phyloP scores from a whole-genome alignment of 2,888 invertebrate species.

The Nymphalis polychloros region DNA sequence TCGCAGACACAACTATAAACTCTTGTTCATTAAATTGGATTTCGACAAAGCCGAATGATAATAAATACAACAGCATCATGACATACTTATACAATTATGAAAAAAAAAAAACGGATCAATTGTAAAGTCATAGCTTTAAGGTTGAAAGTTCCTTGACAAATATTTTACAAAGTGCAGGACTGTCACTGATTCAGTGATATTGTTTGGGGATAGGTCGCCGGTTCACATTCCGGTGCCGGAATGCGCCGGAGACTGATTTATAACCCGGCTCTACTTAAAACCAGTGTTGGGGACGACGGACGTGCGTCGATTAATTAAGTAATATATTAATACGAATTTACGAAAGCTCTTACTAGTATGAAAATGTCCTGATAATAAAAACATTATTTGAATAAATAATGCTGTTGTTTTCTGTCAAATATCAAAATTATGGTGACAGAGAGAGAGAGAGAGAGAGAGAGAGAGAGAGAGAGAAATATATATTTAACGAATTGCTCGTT shows the following conservation, averaged over 20 bases:
- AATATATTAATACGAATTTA: constrained; percentile 13
- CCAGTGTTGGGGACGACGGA: constrained; percentile 21
- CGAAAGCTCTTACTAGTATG: not conserved
- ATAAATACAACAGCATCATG: constrained; percentile 12
- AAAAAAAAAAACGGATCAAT: not conserved
- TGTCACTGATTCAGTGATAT: constrained; percentile 18
- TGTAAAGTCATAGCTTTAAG: not conserved
- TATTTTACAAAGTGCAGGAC: not conserved
- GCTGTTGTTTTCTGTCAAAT: too few relatives aligned
- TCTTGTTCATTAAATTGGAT: constrained; percentile 20
- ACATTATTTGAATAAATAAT: too few relatives aligned
- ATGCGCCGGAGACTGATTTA: constrained; percentile 38
- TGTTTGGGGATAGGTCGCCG: constrained; percentile 39
- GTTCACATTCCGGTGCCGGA: constrained; percentile 42
- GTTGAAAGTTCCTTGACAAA: constrained; percentile 12
- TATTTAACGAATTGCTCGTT: too few relatives aligned
- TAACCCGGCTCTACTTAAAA: constrained; percentile 29
- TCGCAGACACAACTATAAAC: constrained; percentile 16
- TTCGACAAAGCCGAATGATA: constrained; percentile 17
- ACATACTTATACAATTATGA: not conserved
- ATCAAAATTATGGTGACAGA: too few relatives aligned
- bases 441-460: too few relatives aligned
- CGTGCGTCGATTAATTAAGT: constrained; percentile 25
- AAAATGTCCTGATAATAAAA: not conserved
- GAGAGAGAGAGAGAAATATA: too few relatives aligned